These are phyloP conservation scores for Scotopteryx bipunctaria DNA, from an alignment of 2,888 invertebrate genomes.

Conservation along the genomic window DNA sequence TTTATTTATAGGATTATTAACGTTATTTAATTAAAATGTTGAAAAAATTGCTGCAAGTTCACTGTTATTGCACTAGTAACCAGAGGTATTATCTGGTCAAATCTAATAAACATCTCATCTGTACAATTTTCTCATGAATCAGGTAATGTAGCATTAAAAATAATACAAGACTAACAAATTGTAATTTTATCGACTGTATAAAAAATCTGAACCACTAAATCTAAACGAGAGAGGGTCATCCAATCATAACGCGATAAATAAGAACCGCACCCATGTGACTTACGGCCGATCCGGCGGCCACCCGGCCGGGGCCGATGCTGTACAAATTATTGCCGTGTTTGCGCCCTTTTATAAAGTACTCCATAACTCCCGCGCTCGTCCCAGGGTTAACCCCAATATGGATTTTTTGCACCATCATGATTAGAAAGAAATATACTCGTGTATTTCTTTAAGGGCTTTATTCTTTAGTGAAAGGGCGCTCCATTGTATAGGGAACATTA, in stretches of 20 bases:
- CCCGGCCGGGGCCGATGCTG: slow-evolving; percentile 26
- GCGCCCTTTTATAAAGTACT: slow-evolving; percentile 44
- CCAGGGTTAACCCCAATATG: slow-evolving; percentile 31
- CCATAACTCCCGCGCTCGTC: slow-evolving; percentile 33
- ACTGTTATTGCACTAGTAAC: no score
- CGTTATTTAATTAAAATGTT: no score
- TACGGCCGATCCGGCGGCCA: slow-evolving; percentile 19
- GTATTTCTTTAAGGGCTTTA: slow-evolving; percentile 22
- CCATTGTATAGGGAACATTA: slow-evolving; percentile 11
- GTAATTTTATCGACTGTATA: not conserved
- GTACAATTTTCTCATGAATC: no score
- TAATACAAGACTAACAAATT: slow-evolving; percentile 12
- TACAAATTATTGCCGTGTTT: slow-evolving; percentile 51
- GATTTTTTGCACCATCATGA: slow-evolving; percentile 37
- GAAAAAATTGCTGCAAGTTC: no score
- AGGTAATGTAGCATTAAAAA: not conserved
- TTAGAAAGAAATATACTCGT: slow-evolving; percentile 29
- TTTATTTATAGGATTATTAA: no score
- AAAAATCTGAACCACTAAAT: slow-evolving; percentile 36
- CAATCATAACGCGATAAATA: slow-evolving; percentile 54
- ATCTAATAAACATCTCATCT: no score
- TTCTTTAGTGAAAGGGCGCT: slow-evolving; percentile 8
- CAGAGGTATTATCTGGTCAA: no score
- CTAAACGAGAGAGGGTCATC: slow-evolving; percentile 41
- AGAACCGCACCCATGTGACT: slow-evolving; percentile 33